phyloP scores from a whole-genome alignment of 2,797 vertebrate genomes.

The Molothrus aeneus region DNA sequence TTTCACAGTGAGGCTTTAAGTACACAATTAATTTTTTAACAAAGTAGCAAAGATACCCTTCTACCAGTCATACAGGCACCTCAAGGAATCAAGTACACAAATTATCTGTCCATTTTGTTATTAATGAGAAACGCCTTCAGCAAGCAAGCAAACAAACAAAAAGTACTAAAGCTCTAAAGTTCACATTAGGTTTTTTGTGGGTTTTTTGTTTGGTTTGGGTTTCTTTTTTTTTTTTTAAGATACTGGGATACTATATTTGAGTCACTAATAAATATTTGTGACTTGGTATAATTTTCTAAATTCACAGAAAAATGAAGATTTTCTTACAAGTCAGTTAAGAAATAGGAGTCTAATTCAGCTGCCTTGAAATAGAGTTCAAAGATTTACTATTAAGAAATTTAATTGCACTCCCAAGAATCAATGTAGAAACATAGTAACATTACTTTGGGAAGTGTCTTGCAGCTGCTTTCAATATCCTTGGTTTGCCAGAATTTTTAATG shows the following conservation, averaged over 20 bases:
- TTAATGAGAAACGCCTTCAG: neutral
- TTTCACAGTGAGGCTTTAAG: neutral
- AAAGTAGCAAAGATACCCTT: neutral
- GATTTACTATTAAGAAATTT: neutral
- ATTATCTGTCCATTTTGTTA: neutral
- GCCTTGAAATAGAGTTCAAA: neutral
- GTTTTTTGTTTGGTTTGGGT: neutral
- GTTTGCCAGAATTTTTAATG: constrained; percentile 9
- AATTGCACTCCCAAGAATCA: neutral
- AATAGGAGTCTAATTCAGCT: neutral
- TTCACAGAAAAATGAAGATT: neutral
- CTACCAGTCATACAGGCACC: neutral
- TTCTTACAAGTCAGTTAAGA: neutral
- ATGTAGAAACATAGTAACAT: neutral
- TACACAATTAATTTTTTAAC: neutral
- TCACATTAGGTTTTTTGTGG: neutral
- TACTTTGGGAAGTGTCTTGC: constrained; percentile 12
- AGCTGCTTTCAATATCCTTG: constrained; percentile 1
- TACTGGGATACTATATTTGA: neutral
- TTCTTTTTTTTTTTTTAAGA: neutral
- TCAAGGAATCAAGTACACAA: neutral
- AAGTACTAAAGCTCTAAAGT: neutral
- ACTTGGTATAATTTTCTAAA: neutral
- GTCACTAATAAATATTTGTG: neutral
- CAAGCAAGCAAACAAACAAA: neutral